A percentile compares a stretch with the other conserved stretches of the same genome.
These are phyloP conservation scores for Hyperoplus immaculatus DNA, from an alignment of 2,797 vertebrate genomes.

Conservation along the genomic window DNA sequence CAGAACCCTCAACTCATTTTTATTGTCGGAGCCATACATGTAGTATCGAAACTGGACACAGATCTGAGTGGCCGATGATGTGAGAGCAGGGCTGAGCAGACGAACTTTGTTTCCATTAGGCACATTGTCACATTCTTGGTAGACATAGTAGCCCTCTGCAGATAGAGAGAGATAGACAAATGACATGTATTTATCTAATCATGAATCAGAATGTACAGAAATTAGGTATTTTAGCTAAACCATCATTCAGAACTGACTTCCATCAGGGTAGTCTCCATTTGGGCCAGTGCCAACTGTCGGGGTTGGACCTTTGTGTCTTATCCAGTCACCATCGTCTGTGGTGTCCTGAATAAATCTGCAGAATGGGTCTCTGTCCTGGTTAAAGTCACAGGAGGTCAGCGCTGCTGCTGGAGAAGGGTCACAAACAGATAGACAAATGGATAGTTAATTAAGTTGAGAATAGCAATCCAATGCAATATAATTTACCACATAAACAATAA, in stretches of 20 bases:
- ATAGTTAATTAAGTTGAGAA: neutral
- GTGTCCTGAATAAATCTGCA: conserved; percentile 83
- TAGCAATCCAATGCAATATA: neutral
- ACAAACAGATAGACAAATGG: conserved; percentile 4
- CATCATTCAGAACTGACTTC: conserved; percentile 77
- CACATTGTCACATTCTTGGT: conserved; percentile 83
- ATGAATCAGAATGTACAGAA: neutral
- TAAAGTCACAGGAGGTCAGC: conserved; percentile 88
- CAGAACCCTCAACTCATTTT: conserved; percentile 78
- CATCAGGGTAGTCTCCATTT: conserved; percentile 84
- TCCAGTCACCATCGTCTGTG: conserved; percentile 84
- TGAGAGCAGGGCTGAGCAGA: conserved; percentile 82
- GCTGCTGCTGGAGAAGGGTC: conserved; percentile 51
- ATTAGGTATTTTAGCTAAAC: neutral
- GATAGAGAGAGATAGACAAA: conserved; percentile 27
- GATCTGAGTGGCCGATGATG: conserved; percentile 61
- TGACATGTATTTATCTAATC: neutral
- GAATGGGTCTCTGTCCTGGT: conserved; percentile 79
- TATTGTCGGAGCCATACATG: conserved; percentile 80
- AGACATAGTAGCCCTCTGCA: conserved; percentile 86
- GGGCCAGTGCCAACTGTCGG: conserved; percentile 78
- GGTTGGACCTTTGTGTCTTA: conserved; percentile 71
- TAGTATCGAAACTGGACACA: conserved; percentile 87
- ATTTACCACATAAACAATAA: neutral
- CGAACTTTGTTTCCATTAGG: conserved; percentile 65